A percentile compares a stretch with the other conserved stretches of the same genome.
phyloP scores from a whole-genome alignment of 2,113 vertebrate species.

The Labeo catla region DNA sequence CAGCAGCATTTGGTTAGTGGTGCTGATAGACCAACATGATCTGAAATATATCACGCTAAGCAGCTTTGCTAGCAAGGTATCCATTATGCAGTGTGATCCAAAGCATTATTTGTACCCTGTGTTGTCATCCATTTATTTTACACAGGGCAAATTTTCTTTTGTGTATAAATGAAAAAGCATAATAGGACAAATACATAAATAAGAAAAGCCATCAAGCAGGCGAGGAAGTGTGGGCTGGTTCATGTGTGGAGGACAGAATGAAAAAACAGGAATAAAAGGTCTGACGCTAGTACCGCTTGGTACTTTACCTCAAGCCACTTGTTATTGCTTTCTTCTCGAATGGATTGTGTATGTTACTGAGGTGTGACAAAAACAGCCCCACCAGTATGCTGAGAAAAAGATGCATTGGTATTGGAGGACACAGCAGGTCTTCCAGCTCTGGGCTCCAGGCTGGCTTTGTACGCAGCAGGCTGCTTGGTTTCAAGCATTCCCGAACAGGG shows the following conservation, averaged over 20 bases:
- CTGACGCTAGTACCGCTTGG: not conserved
- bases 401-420: not conserved
- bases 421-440: conserved; percentile 18
- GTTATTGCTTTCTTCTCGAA: conserved; percentile 34
- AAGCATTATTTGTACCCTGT: not conserved
- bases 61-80: not conserved
- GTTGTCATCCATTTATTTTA: not conserved
- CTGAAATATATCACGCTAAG: not conserved
- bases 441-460: conserved; percentile 5
- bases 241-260: conserved; percentile 57
- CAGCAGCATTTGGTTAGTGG: not conserved
- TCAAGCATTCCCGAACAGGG: conserved; percentile 12
- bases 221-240: conserved; percentile 53
- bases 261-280: not conserved
- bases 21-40: not conserved
- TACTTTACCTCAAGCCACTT: conserved; percentile 32
- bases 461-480: conserved; percentile 13
- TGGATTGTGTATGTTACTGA: conserved; percentile 20
- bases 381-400: conserved; percentile 16
- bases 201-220: conserved; percentile 2
- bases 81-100: not conserved
- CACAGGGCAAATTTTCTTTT: not conserved
- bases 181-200: conserved; percentile 77
- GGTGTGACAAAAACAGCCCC: conserved; percentile 31
- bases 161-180: conserved; percentile 68